Base-by-base conservation (phyloP, 1,140 invertebrate genomes). In the Leptinotarsa defecta region DNA sequence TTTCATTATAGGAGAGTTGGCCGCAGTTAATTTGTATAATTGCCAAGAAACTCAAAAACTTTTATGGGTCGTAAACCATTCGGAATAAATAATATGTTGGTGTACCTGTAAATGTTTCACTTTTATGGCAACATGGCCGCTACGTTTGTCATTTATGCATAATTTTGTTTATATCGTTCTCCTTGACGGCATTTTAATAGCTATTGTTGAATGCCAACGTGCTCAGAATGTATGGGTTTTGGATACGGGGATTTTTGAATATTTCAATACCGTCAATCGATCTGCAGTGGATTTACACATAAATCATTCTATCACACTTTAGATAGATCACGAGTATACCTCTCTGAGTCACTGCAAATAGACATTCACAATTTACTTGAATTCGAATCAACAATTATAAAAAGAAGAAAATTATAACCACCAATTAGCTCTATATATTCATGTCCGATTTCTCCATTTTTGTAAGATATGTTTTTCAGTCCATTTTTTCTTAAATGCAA, bases 81-180 rank as follows among this genome's bases (percentile, higher is more conserved):
- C 71, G 72, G 75, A 76, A 78, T 77, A 77, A 79, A 77, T 77
- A 78, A 76, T 78, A 79, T 76, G 74, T 79, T 76, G 72, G 74
- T 79, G 48, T 79, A 78, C 76, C 73, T 62, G 70, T 27, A 62
- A 63, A 68, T 78, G 77, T 76, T 79, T 78, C 77, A 79, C 67
- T 74, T 79, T 79, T 79, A 78, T 79, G 71, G 65, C 77, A 79
- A 78, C 65, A 79, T 78, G 77, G 78, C 78, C 73, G 76, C 73
- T 77, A 74, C 73, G 70, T 79, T 79, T 74, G 71, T 73, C 70
- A 73, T 79, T 77, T 75, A 77, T 79, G 78, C 70, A 76, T 74
- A 76, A 76, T 76, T 76, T 76, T 72, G 63, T 71, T 68, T 69
- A 76, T 78, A 76, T 78, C 77, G 49, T 62, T 73, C 73, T 76